Evolutionary conservation across 2,888 invertebrate species (phyloP).

Genomic region (Petrophora chlorosata): DNA sequence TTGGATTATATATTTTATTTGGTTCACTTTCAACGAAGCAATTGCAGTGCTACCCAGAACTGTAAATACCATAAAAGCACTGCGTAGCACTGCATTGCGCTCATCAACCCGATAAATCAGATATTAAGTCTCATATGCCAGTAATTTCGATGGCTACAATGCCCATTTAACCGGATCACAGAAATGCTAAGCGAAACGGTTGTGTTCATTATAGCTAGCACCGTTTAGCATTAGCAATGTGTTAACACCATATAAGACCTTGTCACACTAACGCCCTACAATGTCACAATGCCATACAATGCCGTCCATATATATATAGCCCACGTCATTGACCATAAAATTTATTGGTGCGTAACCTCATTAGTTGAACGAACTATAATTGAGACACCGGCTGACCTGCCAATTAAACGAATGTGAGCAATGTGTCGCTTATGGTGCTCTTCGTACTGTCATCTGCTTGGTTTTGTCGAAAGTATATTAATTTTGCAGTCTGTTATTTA

Average conservation of each 20-base stretch:
- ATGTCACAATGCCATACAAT: constrained; percentile 24
- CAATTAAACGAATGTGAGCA: constrained; percentile 70
- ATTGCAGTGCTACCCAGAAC: too few species aligned
- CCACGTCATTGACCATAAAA: constrained; percentile 56
- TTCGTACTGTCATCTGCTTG: constrained; percentile 13
- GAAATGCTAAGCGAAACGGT: too few species aligned
- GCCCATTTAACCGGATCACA: too few species aligned
- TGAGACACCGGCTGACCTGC: constrained; percentile 81
- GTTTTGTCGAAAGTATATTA: constrained; percentile 32
- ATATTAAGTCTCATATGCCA: too few species aligned
- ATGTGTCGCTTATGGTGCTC: constrained; percentile 28
- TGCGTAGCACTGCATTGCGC: too few species aligned
- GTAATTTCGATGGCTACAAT: too few species aligned
- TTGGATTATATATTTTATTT: too few species aligned
- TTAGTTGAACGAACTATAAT: constrained; percentile 79
- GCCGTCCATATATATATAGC: constrained; percentile 38
- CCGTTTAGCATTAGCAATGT: too few species aligned
- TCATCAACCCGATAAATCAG: too few species aligned
- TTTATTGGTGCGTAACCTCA: constrained; percentile 70
- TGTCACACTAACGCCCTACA: constrained; percentile 2
- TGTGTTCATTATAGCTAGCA: too few species aligned
- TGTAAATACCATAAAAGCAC: too few species aligned
- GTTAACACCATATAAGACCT: constrained; percentile 7
- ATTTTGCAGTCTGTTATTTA: neutral
- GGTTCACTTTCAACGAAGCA: too few species aligned